These are phyloP conservation scores for Amphibalanus amphitrite DNA, from an alignment of 1,140 invertebrate genomes.

Conservation along the genomic window DNA sequence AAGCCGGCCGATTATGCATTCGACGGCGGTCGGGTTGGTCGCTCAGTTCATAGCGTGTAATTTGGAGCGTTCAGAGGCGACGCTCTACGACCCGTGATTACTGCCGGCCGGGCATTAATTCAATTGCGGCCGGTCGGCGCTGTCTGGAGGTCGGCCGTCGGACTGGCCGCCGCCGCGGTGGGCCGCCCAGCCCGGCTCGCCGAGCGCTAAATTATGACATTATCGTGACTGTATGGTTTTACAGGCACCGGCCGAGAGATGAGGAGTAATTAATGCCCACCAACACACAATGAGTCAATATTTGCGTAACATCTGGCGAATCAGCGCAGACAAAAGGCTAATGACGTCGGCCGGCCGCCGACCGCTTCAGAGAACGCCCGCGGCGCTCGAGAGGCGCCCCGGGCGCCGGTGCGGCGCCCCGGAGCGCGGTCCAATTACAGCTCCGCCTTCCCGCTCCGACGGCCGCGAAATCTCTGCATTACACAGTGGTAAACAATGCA, in stretches of 20 bases:
- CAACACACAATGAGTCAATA: not conserved
- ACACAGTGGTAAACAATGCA: not conserved
- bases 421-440: not conserved
- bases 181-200: too few species aligned
- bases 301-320: not conserved
- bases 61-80: not conserved
- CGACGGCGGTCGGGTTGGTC: not conserved
- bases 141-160: too few species aligned
- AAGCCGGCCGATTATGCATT: not conserved
- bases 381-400: too few species aligned
- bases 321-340: not conserved
- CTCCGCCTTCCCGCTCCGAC: not conserved
- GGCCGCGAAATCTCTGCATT: not conserved
- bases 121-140: not conserved
- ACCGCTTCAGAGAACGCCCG: too few species aligned
- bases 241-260: not conserved
- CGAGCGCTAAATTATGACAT: not conserved
- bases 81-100: not conserved
- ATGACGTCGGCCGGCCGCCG: not conserved
- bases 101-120: not conserved
- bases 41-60: not conserved
- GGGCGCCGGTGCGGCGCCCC: too few species aligned
- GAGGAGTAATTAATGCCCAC: not conserved
- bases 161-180: too few species aligned
- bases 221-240: not conserved